Percentiles rank a stretch among this genome's conserved stretches.
Conservation (phyloP, 1,140 invertebrate species). For the Muscidifurax raptorellus region DNA sequence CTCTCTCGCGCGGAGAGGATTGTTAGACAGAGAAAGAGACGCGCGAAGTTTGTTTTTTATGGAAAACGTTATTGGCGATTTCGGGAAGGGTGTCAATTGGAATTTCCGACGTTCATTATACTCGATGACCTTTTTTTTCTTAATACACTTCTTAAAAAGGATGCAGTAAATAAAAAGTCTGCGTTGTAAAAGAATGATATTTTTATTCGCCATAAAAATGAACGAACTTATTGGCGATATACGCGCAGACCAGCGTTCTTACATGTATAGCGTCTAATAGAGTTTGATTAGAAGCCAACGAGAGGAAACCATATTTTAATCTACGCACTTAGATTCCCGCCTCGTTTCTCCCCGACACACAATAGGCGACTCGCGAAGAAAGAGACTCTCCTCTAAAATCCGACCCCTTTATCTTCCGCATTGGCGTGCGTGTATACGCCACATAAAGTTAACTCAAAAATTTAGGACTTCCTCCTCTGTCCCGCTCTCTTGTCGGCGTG, state of each 20-base stretch:
- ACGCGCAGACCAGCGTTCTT: neutral
- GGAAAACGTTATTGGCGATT: neutral
- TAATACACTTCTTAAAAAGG: too few relatives aligned
- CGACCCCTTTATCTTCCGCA: slow-evolving; percentile 38
- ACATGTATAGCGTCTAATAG: neutral
- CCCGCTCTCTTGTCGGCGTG: slow-evolving; percentile 13
- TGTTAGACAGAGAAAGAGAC: too few relatives aligned
- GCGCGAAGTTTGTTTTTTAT: neutral
- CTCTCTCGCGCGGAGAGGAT: too few relatives aligned
- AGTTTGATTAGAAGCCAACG: neutral
- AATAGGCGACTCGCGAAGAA: neutral
- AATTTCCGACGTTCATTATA: neutral
- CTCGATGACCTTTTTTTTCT: too few relatives aligned
- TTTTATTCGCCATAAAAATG: neutral
- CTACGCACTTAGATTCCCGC: neutral
- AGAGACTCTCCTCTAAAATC: slow-evolving; percentile 12
- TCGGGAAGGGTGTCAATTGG: neutral
- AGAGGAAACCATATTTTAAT: slow-evolving; percentile 44
- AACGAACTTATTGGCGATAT: neutral
- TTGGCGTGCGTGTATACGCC: slow-evolving; percentile 27
- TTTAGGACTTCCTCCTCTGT: slow-evolving; percentile 36
- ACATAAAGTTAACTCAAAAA: slow-evolving; percentile 38
- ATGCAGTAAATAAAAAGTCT: too few relatives aligned
- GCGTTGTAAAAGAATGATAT: too few relatives aligned
- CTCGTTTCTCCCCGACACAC: neutral